Percentiles rank a stretch among this genome's conserved stretches.
Conservation (phyloP, 1,140 invertebrate species). For the Cyphomyrmex costatus region DNA sequence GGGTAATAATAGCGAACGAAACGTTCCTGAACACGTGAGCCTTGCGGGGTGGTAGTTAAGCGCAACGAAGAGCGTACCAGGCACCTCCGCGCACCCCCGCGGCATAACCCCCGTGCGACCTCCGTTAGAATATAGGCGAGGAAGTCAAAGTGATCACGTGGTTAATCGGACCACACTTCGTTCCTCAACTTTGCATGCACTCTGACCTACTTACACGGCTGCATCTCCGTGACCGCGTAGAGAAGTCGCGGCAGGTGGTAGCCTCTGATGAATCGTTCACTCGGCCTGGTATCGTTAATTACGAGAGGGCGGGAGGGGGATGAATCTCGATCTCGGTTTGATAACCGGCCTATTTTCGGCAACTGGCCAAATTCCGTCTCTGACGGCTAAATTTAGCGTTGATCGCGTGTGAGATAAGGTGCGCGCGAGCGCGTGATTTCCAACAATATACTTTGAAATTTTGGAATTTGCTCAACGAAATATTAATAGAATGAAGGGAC, state of each 20-base stretch:
- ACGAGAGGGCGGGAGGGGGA: not conserved
- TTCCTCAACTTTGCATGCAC: slow-evolving; percentile 62
- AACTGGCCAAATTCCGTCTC: slow-evolving; percentile 45
- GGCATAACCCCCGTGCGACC: slow-evolving; percentile 29
- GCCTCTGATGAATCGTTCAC: slow-evolving; percentile 63
- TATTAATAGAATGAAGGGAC: slow-evolving; percentile 51
- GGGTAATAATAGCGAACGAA: slow-evolving; percentile 59
- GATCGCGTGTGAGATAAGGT: slow-evolving; percentile 47
- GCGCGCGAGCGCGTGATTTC: not conserved
- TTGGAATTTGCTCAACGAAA: slow-evolving; percentile 25
- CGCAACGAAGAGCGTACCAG: slow-evolving; percentile 78
- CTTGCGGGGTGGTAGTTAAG: slow-evolving; percentile 36
- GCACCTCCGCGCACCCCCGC: slow-evolving; percentile 73
- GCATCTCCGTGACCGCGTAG: slow-evolving; percentile 63
- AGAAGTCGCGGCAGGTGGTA: slow-evolving; percentile 42
- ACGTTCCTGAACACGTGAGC: slow-evolving; percentile 59
- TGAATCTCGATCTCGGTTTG: slow-evolving; percentile 57
- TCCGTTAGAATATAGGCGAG: slow-evolving; percentile 76
- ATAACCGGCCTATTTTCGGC: slow-evolving; percentile 69
- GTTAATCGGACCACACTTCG: slow-evolving; percentile 75
- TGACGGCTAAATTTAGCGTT: slow-evolving; percentile 19
- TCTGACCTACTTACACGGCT: slow-evolving; percentile 79
- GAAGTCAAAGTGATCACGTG: slow-evolving; percentile 78
- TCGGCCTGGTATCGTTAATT: slow-evolving; percentile 70
- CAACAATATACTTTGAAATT: slow-evolving; percentile 16